Conservation (phyloP, 2,113 vertebrate genomes). For the Boulengeromyrus knoepffleri region DNA sequence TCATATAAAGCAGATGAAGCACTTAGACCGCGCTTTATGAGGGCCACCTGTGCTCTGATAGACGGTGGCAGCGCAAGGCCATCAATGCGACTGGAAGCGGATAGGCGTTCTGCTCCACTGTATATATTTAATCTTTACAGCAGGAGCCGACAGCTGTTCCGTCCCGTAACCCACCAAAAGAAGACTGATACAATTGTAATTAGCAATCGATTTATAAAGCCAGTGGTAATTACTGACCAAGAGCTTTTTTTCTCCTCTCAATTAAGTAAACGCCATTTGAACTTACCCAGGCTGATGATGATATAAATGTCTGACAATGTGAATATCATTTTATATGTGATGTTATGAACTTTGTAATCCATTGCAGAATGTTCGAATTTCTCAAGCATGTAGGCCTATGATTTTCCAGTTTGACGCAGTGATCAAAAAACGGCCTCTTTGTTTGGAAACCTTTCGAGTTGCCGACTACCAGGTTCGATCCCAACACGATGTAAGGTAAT, state of each 20-base stretch:
- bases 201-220: conserved; percentile 16
- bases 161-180: not conserved
- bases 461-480: not conserved
- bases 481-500: not conserved
- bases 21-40: not conserved
- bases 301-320: not conserved
- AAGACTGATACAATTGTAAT: conserved; percentile 14
- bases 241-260: not conserved
- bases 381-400: not conserved
- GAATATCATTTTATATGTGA: not conserved
- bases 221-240: not conserved
- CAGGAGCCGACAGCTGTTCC: conserved; percentile 1
- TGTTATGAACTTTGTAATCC: not conserved
- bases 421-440: not conserved
- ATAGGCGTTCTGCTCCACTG: not conserved
- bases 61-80: not conserved
- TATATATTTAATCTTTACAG: not conserved
- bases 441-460: not conserved
- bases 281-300: not conserved
- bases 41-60: conserved; percentile 16
- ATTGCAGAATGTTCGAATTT: not conserved
- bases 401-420: not conserved
- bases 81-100: not conserved
- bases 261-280: not conserved
- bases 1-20: not conserved